Percentiles rank a stretch among this genome's conserved stretches.
These are phyloP conservation scores for Rhea pennata DNA, from an alignment of 2,113 vertebrate genomes.

Conservation along the genomic window DNA sequence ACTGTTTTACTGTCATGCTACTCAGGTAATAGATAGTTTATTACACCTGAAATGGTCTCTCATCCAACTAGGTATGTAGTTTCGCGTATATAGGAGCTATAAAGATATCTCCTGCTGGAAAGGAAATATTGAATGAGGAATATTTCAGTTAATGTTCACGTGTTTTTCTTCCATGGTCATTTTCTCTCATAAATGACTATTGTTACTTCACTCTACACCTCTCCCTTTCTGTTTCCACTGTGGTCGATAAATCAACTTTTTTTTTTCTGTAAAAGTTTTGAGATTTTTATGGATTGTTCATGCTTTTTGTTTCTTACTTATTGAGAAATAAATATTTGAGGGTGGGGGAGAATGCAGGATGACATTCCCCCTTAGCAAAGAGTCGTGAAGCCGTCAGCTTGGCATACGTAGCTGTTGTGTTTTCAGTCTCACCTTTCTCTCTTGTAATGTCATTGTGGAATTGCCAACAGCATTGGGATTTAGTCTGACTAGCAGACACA, in stretches of 20 bases:
- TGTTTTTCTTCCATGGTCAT: not conserved
- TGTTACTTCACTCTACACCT: not conserved
- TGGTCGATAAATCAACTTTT: not conserved
- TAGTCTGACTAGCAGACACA: not conserved
- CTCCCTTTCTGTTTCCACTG: not conserved
- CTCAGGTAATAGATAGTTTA: not conserved
- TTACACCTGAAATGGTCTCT: not conserved
- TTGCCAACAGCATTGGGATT: not conserved
- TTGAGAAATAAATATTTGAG: not conserved
- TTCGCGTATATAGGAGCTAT: not conserved
- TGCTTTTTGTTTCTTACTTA: not conserved
- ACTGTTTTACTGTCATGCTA: constrained; percentile 5
- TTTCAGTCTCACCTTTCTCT: not conserved
- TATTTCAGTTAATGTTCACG: not conserved
- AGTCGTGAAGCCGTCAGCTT: not conserved
- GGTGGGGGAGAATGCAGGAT: not conserved
- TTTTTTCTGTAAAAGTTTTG: not conserved
- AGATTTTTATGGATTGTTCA: not conserved
- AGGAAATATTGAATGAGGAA: not conserved
- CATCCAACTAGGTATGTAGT: not conserved
- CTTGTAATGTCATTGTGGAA: not conserved
- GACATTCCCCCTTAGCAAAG: not conserved
- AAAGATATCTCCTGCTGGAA: not conserved
- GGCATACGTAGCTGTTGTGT: not conserved
- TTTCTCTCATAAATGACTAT: constrained; percentile 4